These are phyloP conservation scores for Xylocopa sonorina DNA, from an alignment of 1,140 invertebrate genomes.

Conservation along the genomic window DNA sequence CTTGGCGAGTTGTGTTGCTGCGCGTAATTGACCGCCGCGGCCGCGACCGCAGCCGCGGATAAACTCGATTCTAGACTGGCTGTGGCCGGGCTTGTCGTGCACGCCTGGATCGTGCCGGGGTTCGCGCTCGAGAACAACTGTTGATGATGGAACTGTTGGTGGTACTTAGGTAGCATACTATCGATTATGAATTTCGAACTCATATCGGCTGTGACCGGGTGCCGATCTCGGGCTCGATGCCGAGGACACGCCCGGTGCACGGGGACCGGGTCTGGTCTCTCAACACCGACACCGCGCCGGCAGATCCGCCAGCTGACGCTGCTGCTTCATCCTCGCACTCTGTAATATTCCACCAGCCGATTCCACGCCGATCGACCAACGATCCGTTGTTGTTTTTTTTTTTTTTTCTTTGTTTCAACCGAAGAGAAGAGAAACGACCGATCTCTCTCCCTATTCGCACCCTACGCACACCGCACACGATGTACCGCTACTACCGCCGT, in stretches of 20 bases:
- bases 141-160: slow-evolving; percentile 89
- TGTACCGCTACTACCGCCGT: not conserved
- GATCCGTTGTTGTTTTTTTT: too few relatives aligned
- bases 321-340: slow-evolving; percentile 66
- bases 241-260: slow-evolving; percentile 65
- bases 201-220: slow-evolving; percentile 84
- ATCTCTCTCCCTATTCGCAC: too few relatives aligned
- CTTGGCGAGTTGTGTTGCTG: slow-evolving; percentile 78
- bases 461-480: not conserved
- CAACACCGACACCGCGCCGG: slow-evolving; percentile 68
- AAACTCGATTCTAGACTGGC: slow-evolving; percentile 81
- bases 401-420: too few relatives aligned
- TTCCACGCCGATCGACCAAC: too few relatives aligned
- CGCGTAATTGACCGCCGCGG: slow-evolving; percentile 82
- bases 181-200: slow-evolving; percentile 98
- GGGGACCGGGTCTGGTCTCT: slow-evolving; percentile 64
- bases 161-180: slow-evolving; percentile 98
- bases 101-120: slow-evolving; percentile 78
- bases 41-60: slow-evolving; percentile 78
- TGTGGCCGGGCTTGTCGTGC: slow-evolving; percentile 82
- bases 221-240: slow-evolving; percentile 61
- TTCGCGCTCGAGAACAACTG: slow-evolving; percentile 84
- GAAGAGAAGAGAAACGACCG: too few relatives aligned
- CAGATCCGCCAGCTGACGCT: slow-evolving; percentile 45
- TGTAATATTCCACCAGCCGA: slow-evolving; percentile 23